These are phyloP conservation scores for Corella eumyota DNA, from an alignment of 23 tunicate genomes.

Conservation along the genomic window DNA sequence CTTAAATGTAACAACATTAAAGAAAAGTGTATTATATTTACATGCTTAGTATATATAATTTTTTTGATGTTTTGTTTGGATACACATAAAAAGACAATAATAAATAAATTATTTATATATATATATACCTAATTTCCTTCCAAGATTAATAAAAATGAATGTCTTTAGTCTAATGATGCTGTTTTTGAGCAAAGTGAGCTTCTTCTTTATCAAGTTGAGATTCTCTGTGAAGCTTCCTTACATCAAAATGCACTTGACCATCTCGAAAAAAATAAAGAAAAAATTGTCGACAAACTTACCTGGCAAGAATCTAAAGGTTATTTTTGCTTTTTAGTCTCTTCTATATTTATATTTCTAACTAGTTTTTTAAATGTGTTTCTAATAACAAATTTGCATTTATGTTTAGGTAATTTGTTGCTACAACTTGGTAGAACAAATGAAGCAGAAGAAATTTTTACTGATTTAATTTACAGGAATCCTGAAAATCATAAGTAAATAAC, in stretches of 20 bases:
- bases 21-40: background rate
- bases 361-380: background rate
- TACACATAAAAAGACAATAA: background rate
- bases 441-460: constrained; percentile 75
- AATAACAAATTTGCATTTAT: background rate
- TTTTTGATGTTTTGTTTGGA: background rate
- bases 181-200: constrained; percentile 80
- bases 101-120: too few species aligned
- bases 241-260: constrained; percentile 59
- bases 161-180: too few species aligned
- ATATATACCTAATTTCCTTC: too few species aligned
- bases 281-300: constrained; percentile 41
- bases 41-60: background rate
- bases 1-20: background rate
- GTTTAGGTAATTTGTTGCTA: constrained; percentile 45
- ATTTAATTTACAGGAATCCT: constrained; percentile 71
- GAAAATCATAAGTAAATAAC: constrained; percentile 65
- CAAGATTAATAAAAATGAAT: too few species aligned
- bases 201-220: constrained; percentile 57
- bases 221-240: constrained; percentile 45
- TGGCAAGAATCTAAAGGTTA: constrained; percentile 64
- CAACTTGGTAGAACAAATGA: constrained; percentile 22
- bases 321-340: background rate
- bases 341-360: background rate
- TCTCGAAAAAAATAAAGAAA: constrained; percentile 45